Evolutionary conservation across 1,140 invertebrate genomes (phyloP).

Genomic region (Conus betulinus): DNA sequence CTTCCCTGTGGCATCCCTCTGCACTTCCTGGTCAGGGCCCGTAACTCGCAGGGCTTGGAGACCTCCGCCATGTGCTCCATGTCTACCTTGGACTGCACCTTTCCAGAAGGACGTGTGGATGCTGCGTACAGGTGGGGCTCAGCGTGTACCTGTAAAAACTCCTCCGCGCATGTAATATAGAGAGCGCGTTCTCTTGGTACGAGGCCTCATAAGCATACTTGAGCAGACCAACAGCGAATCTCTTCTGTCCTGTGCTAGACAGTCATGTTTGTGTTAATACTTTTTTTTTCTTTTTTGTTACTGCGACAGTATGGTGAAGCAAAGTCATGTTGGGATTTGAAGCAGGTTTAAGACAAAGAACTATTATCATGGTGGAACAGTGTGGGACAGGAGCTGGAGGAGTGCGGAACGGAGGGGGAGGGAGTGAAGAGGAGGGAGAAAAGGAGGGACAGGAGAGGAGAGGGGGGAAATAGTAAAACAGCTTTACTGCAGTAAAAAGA

Average conservation of each 20-base stretch:
- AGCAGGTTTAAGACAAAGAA: too few relatives aligned
- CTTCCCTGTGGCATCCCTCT: constrained; percentile 53
- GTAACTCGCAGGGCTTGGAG: constrained; percentile 43
- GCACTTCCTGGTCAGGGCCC: constrained; percentile 51
- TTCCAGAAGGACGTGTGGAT: constrained; percentile 52
- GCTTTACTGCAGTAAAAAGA: too few relatives aligned
- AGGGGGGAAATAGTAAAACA: too few relatives aligned
- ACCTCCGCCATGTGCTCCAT: constrained; percentile 38
- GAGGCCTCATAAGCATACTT: not conserved
- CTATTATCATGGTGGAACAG: too few relatives aligned
- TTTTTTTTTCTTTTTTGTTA: not conserved
- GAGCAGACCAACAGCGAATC: not conserved
- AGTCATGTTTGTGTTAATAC: not conserved
- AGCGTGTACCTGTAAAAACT: not conserved
- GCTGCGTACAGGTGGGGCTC: constrained; percentile 1
- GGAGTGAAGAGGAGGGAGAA: too few relatives aligned
- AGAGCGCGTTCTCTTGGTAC: not conserved
- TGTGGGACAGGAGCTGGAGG: too few relatives aligned
- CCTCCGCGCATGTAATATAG: not conserved
- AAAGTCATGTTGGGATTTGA: too few relatives aligned
- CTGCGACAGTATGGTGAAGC: too few relatives aligned
- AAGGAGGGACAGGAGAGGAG: too few relatives aligned
- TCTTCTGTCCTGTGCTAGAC: not conserved
- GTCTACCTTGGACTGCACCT: constrained; percentile 48
- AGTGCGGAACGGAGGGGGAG: too few relatives aligned